These are phyloP conservation scores for Leontocebus nigricollis DNA, from an alignment of 2,797 vertebrate genomes.

Conservation along the genomic window DNA sequence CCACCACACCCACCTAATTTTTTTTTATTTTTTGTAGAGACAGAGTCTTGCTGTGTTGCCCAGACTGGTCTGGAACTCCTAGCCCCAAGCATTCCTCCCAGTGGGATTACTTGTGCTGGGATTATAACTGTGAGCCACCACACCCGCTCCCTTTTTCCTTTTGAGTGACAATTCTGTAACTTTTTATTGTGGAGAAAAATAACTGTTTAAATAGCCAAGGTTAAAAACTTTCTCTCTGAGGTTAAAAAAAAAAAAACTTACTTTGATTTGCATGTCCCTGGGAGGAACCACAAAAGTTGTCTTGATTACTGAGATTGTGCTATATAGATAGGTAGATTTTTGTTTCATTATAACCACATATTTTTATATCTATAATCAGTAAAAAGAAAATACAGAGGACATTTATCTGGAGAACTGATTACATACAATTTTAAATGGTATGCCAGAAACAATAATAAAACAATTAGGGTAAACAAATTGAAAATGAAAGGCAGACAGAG, in stretches of 20 bases:
- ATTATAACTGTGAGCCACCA: not conserved
- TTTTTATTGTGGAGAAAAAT: conserved; percentile 16
- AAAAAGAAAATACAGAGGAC: not conserved
- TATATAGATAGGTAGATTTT: not conserved
- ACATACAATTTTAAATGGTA: conserved; percentile 4
- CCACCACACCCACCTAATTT: no score
- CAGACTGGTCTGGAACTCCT: not conserved
- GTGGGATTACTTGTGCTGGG: not conserved
- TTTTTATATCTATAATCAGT: not conserved
- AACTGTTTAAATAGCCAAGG: conserved; percentile 6
- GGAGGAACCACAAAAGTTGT: not conserved
- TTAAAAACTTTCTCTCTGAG: conserved; percentile 3
- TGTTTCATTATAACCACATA: not conserved
- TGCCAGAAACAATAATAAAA: conserved; percentile 32
- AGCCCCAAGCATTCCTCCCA: not conserved
- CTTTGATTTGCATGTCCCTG: not conserved
- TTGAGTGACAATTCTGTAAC: not conserved
- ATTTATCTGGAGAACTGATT: not conserved
- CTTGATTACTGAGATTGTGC: not conserved
- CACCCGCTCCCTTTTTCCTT: not conserved
- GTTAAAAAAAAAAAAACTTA: not conserved
- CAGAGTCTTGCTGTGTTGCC: no score
- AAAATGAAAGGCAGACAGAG: not conserved
- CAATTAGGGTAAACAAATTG: not conserved
- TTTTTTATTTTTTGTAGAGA: no score